Conservation (phyloP, 2,113 vertebrate species). For the Rhinoptilus africanus region DNA sequence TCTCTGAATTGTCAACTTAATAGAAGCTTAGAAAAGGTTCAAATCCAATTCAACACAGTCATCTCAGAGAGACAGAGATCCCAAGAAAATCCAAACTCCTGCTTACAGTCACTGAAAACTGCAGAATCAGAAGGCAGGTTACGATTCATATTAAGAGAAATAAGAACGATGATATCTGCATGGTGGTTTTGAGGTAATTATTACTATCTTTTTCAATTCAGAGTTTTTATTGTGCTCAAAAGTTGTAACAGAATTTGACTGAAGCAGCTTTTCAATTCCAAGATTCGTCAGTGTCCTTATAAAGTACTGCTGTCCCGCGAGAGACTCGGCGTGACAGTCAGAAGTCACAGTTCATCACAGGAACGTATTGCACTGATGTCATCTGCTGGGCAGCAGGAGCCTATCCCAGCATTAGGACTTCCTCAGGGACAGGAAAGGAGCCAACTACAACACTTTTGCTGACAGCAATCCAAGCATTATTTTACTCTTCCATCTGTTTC, state of each 20-base stretch:
- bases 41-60: neutral
- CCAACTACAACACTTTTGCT: constrained; percentile 31
- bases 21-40: neutral
- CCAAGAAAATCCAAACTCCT: neutral
- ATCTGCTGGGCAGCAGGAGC: constrained; percentile 3
- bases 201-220: neutral
- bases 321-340: neutral
- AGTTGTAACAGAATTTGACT: neutral
- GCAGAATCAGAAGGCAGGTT: neutral
- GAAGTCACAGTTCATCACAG: neutral
- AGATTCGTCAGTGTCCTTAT: accelerated
- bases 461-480: constrained; percentile 47
- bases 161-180: neutral
- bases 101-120: neutral
- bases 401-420: neutral
- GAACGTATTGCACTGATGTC: neutral
- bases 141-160: neutral
- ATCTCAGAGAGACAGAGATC: neutral
- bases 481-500: constrained; percentile 62
- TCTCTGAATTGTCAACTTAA: neutral
- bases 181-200: neutral
- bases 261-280: neutral
- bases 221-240: neutral
- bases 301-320: neutral
- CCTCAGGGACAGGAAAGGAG: constrained; percentile 10